These are phyloP conservation scores for Gastrophryne carolinensis DNA, from an alignment of 2,797 vertebrate species.

Conservation along the genomic window DNA sequence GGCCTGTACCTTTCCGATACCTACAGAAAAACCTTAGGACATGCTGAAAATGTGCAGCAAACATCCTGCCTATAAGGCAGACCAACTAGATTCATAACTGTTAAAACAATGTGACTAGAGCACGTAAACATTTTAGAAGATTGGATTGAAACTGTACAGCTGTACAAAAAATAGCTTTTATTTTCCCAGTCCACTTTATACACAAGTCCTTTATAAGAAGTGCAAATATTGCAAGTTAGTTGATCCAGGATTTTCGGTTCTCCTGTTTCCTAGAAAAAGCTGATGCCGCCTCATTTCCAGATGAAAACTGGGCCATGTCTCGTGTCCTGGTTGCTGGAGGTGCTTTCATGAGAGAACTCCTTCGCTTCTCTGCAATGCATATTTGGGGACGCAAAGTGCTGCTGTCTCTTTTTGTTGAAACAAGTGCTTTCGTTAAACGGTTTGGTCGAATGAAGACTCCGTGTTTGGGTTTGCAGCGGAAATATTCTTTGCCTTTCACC, in stretches of 20 bases:
- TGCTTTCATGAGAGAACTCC: slow-evolving; percentile 49
- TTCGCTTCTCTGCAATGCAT: slow-evolving; percentile 58
- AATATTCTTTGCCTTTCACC: slow-evolving; percentile 82
- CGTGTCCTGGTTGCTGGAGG: slow-evolving; percentile 52
- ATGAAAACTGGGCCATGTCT: slow-evolving; percentile 59
- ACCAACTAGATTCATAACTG: slow-evolving; percentile 66
- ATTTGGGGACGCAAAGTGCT: slow-evolving; percentile 58
- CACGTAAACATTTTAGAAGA: slow-evolving; percentile 74
- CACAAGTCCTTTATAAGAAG: slow-evolving; percentile 67
- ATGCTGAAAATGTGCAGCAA: slow-evolving; percentile 76
- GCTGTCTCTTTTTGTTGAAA: slow-evolving; percentile 55
- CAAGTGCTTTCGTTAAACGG: slow-evolving; percentile 75
- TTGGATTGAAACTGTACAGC: slow-evolving; percentile 72
- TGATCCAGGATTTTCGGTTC: slow-evolving; percentile 68
- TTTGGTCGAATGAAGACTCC: slow-evolving; percentile 81
- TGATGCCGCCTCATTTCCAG: slow-evolving; percentile 61
- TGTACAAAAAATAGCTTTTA: slow-evolving; percentile 62
- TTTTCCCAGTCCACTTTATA: slow-evolving; percentile 62
- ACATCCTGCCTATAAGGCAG: slow-evolving; percentile 64
- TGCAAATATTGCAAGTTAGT: slow-evolving; percentile 70
- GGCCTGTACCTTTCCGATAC: slow-evolving; percentile 71
- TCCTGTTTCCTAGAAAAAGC: slow-evolving; percentile 70
- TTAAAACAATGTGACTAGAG: slow-evolving; percentile 76
- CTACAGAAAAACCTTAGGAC: slow-evolving; percentile 66
- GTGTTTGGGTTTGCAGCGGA: slow-evolving; percentile 77